Evolutionary conservation across 2,888 invertebrate species (phyloP), one percentile per base, ranked within the genome.

Genomic region (Belgica antarctica): DNA sequence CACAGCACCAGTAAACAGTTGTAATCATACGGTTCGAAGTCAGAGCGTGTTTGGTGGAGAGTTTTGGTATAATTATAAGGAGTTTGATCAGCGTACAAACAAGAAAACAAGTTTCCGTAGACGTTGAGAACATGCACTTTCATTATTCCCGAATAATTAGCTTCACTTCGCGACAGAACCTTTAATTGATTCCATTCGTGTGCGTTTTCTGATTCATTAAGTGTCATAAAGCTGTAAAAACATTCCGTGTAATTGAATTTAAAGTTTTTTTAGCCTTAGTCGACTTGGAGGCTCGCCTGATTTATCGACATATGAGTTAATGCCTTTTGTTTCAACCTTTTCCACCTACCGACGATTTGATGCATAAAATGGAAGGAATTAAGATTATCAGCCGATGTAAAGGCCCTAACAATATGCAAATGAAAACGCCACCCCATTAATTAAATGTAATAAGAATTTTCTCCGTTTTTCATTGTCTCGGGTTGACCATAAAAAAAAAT

Each of bases 121-220:
- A 22, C 52, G 52, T 31, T 31, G 12, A 12, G 12, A 31, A 63
- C 63, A 36, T 66, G 65, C 65, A 63, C n/a, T 66, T 47, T 17
- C n/a, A 27, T 62, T 17, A n/a, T 17, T 31, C 62, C 8, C 2
- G 17, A 46, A 25, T 47, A 66, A 66, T 66, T 66, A 66, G 8
- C 27, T 24, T 47, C 25, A 25, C 15, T 36, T 34, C 25, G 63
- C 63, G 22, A 17, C 63, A 19, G 22, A 63, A 36, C 41, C 25
- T 15, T 31, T 41, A 66, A 66, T 66, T 66, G 46, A 27, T 25
- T 66, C 41, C 4, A 15, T 66, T 66, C 63, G 47, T 66, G 65
- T 46, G 41, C 47, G 65, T 66, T 52, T 52, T 52, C 47, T 66
- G 65, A 66, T 66, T 66, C 65, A 66, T 66, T 66, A 66, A 66